Percentiles rank a stretch among this genome's conserved stretches.
These are phyloP conservation scores for Vidua macroura DNA, from an alignment of 2,113 vertebrate species.

Conservation along the genomic window DNA sequence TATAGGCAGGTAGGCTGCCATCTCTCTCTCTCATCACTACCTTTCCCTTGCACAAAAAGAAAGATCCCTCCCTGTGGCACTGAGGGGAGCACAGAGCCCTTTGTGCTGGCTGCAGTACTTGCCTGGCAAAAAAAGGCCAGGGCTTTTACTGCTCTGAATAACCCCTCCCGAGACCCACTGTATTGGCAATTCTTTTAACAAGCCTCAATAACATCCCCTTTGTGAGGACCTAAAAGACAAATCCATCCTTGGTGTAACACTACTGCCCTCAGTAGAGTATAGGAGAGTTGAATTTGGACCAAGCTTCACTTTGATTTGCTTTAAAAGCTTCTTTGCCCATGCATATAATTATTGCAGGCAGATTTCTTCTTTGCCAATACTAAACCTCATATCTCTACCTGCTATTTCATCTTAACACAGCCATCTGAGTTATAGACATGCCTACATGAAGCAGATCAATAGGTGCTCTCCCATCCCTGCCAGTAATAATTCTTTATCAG, in stretches of 20 bases:
- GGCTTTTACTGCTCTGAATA: slow-evolving; percentile 11
- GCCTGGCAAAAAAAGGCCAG: not conserved
- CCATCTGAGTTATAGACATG: not conserved
- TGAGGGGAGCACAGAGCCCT: not conserved
- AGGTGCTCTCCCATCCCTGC: not conserved
- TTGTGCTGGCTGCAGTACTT: not conserved
- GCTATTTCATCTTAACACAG: not conserved
- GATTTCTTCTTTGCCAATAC: not conserved
- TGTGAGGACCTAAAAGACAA: slow-evolving; percentile 36
- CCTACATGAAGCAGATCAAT: not conserved
- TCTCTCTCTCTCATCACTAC: not conserved
- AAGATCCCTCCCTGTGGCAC: not conserved
- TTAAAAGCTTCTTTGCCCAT: slow-evolving; percentile 4
- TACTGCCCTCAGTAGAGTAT: not conserved
- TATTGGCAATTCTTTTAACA: slow-evolving; percentile 14
- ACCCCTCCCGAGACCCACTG: not conserved
- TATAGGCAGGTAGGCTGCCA: not conserved
- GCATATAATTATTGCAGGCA: not conserved
- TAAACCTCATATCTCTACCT: not conserved
- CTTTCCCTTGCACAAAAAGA: not conserved
- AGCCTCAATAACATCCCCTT: not conserved
- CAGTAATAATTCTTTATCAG: not conserved
- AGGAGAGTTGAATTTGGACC: not conserved
- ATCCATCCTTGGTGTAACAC: not conserved
- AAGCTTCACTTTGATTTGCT: not conserved